Conservation (phyloP, 2,113 vertebrate species). For the Strix uralensis region DNA sequence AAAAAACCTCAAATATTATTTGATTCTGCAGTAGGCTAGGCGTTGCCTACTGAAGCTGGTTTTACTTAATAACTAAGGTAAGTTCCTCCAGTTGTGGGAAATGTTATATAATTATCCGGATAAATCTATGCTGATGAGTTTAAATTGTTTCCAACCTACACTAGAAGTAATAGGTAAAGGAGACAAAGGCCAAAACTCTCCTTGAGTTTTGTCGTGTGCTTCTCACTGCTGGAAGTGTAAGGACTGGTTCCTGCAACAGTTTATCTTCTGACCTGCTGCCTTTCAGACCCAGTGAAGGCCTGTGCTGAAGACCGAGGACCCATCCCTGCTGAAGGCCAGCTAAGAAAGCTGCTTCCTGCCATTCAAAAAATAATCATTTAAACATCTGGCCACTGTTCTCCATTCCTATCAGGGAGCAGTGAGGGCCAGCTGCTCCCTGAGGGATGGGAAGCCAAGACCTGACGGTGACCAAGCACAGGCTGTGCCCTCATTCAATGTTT, state of each 20-base stretch:
- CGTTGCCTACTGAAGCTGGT: background rate
- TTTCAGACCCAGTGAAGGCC: background rate
- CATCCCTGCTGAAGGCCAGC: background rate
- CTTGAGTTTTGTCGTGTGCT: background rate
- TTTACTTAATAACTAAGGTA: background rate
- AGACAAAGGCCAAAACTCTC: background rate
- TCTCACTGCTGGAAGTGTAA: background rate
- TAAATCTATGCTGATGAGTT: background rate
- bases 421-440: background rate
- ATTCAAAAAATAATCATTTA: background rate
- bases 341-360: background rate
- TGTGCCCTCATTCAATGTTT: background rate
- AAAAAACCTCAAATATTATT: background rate
- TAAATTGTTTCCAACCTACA: background rate
- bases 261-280: background rate
- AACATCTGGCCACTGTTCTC: background rate
- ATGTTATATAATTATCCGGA: background rate
- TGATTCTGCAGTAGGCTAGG: background rate
- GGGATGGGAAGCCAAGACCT: background rate
- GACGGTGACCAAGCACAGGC: rapidly evolving
- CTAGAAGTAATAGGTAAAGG: background rate
- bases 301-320: background rate
- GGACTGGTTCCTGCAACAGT: background rate
- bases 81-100: background rate
- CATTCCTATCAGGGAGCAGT: background rate